Evolutionary conservation across 1,140 invertebrate species (phyloP).

Genomic region (Mamestra configurata): DNA sequence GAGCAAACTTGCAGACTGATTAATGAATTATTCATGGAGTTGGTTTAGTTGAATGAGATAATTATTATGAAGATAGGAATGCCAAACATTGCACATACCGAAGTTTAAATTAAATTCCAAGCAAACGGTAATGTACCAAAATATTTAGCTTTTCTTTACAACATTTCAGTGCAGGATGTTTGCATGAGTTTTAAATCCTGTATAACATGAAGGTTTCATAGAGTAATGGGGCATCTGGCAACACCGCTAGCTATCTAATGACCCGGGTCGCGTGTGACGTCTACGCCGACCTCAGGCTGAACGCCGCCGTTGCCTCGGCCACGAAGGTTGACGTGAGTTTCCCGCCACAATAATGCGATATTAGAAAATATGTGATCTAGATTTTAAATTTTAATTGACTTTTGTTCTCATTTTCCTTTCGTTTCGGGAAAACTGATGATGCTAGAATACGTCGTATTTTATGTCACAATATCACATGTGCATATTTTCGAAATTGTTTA

Average conservation of each 20-base stretch:
- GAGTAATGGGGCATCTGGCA: constrained; percentile 45
- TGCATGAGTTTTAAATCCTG: constrained; percentile 41
- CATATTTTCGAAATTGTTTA: neutral
- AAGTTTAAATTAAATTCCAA: neutral
- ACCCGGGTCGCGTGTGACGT: constrained; percentile 65
- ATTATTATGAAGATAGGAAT: neutral
- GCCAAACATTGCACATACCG: neutral
- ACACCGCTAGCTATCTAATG: constrained; percentile 56
- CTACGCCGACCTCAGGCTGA: constrained; percentile 58
- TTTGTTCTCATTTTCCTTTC: neutral
- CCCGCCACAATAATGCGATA: constrained; percentile 32
- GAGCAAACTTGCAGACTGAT: no score
- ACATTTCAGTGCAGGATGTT: constrained; percentile 1
- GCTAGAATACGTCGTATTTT: no score
- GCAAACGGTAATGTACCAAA: neutral
- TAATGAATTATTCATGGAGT: neutral
- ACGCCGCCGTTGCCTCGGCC: constrained; percentile 26
- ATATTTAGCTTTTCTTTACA: neutral
- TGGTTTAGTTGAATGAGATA: neutral
- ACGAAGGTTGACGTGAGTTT: constrained; percentile 47
- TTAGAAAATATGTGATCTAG: constrained; percentile 7
- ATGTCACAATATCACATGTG: neutral
- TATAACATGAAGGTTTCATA: constrained; percentile 46
- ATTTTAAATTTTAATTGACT: constrained; percentile 10
- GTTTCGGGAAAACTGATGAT: neutral